Conservation (phyloP, 2,888 invertebrate genomes). For the Drosophila hamatofila region DNA sequence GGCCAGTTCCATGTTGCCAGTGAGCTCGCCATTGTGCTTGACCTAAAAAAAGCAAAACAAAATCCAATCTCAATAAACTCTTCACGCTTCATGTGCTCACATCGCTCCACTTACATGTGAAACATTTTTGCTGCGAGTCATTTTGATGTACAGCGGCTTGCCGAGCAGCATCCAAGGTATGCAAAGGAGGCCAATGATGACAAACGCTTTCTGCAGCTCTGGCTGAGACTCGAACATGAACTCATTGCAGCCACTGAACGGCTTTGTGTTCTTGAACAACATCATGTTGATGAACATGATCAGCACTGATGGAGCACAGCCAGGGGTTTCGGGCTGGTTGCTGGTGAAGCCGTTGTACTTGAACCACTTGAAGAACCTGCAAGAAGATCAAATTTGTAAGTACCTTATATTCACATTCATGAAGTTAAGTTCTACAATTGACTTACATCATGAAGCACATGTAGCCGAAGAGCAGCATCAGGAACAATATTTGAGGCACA, state of each 20-base stretch:
- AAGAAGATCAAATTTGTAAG: neutral
- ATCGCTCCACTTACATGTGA: conserved; percentile 67
- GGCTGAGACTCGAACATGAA: conserved; percentile 91
- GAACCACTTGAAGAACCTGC: conserved; percentile 93
- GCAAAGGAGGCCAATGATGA: conserved; percentile 93
- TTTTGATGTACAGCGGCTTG: conserved; percentile 92
- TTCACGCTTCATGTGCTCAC: too few species aligned
- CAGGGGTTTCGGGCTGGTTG: conserved; percentile 83
- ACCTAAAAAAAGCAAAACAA: conserved; percentile 62
- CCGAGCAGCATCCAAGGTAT: conserved; percentile 97
- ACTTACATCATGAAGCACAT: conserved; percentile 93
- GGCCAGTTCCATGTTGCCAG: conserved; percentile 89
- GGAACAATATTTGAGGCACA: conserved; percentile 95
- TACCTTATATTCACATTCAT: neutral
- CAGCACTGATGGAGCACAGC: conserved; percentile 91
- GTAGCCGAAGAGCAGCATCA: conserved; percentile 95
- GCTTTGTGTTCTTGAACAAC: conserved; percentile 87
- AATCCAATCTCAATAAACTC: neutral
- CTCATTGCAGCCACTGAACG: conserved; percentile 86
- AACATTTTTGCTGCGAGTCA: conserved; percentile 71
- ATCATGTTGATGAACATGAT: conserved; percentile 94
- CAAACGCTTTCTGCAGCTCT: conserved; percentile 90
- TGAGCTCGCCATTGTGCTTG: conserved; percentile 88
- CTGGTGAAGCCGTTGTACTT: conserved; percentile 87
- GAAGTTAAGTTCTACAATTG: neutral